Evolutionary conservation across 1,140 invertebrate species (phyloP).

Genomic region (Neomicropteryx cornuta): DNA sequence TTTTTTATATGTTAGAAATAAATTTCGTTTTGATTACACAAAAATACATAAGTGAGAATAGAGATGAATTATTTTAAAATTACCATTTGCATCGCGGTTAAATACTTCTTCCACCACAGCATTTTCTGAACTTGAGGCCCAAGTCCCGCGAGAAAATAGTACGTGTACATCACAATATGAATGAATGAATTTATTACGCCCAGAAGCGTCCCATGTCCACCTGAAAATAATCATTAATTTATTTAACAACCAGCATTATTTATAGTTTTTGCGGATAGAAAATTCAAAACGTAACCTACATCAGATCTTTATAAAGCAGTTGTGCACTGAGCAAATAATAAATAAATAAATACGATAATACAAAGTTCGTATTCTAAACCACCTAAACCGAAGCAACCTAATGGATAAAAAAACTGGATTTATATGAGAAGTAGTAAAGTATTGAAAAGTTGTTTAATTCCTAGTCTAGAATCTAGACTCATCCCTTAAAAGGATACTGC

Average conservation of each 20-base stretch:
- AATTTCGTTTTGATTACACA: constrained; percentile 1
- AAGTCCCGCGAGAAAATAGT: constrained; percentile 78
- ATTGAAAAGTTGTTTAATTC: no score
- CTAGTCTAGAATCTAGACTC: no score
- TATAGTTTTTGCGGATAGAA: not conserved
- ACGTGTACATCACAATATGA: constrained; percentile 83
- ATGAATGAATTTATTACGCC: constrained; percentile 80
- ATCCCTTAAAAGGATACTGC: no score
- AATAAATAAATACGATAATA: not conserved
- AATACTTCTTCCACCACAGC: constrained; percentile 91
- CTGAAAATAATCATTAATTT: constrained; percentile 29
- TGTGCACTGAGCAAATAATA: not conserved
- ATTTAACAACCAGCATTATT: not conserved
- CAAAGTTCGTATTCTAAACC: no score
- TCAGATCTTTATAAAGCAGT: not conserved
- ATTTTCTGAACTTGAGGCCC: constrained; percentile 77
- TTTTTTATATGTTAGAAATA: not conserved
- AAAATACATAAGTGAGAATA: constrained; percentile 2
- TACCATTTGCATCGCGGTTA: constrained; percentile 80
- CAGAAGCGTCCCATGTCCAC: constrained; percentile 71
- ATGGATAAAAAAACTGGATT: not conserved
- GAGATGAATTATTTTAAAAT: constrained; percentile 1
- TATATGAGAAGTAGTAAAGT: no score
- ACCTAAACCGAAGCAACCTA: no score
- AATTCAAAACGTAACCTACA: not conserved